These are phyloP conservation scores for Ophiodon elongatus DNA, from an alignment of 2,113 vertebrate genomes.

Conservation along the genomic window DNA sequence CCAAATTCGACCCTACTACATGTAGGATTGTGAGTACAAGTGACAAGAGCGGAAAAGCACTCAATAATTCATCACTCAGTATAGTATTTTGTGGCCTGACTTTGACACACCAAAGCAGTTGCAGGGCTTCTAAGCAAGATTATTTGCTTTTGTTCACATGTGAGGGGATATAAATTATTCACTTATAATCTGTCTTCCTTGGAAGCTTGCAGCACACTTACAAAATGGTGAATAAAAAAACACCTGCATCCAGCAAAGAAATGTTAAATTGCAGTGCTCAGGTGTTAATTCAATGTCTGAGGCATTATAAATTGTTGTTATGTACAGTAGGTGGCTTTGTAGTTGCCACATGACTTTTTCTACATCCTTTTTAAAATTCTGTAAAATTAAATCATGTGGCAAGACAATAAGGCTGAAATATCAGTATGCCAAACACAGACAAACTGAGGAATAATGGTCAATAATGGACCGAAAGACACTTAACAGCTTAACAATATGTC, in stretches of 20 bases:
- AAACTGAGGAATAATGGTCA: not conserved
- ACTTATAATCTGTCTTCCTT: not conserved
- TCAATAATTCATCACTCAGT: constrained; percentile 61
- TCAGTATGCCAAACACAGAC: not conserved
- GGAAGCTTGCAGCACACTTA: not conserved
- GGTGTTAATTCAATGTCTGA: not conserved
- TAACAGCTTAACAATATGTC: not conserved
- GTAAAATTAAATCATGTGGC: not conserved
- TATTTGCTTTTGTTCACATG: not conserved
- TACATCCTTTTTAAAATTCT: not conserved
- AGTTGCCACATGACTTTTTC: not conserved
- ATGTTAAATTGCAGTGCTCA: not conserved
- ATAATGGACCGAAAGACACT: not conserved
- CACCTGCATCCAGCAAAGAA: not conserved
- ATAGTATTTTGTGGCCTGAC: constrained; percentile 40
- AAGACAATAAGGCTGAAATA: not conserved
- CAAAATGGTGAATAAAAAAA: not conserved
- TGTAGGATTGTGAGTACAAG: constrained; percentile 27
- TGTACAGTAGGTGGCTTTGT: not conserved
- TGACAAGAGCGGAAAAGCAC: constrained; percentile 14
- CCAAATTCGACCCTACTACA: constrained; percentile 16
- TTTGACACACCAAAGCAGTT: constrained; percentile 47
- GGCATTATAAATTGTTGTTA: not conserved
- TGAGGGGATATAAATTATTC: constrained; percentile 35
- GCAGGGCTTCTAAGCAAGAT: constrained; percentile 6